Conservation (phyloP, 2,113 vertebrate genomes). For the Cepphus grylle region DNA sequence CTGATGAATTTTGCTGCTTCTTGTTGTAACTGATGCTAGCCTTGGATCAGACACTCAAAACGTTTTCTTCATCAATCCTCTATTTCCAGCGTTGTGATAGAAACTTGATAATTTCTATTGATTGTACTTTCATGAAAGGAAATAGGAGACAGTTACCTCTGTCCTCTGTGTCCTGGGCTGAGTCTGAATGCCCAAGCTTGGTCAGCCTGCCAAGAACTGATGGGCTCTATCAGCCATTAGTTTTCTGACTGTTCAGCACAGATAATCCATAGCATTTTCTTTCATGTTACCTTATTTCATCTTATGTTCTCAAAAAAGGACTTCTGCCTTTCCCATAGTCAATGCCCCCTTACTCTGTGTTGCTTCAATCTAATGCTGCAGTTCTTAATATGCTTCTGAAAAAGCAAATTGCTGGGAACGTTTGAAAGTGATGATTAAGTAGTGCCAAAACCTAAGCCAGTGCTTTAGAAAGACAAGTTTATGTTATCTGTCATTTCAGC, state of each 20-base stretch:
- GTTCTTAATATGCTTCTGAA: neutral
- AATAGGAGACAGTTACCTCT: accelerated
- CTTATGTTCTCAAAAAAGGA: neutral
- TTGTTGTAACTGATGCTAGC: neutral
- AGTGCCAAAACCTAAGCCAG: neutral
- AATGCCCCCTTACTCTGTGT: neutral
- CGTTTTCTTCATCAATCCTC: neutral
- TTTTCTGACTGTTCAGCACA: neutral
- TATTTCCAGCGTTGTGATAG: neutral
- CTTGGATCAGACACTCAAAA: neutral
- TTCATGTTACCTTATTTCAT: neutral
- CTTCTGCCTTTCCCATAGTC: neutral
- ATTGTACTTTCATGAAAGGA: neutral
- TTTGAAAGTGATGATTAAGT: neutral
- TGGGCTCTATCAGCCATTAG: neutral
- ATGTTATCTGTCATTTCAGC: neutral
- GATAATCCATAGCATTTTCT: neutral
- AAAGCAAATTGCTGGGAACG: neutral
- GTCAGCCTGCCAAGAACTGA: neutral
- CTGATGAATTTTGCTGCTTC: neutral
- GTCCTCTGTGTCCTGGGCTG: neutral
- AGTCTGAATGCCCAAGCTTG: neutral
- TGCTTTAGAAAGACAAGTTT: neutral
- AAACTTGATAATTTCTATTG: neutral
- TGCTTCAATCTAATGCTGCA: neutral